phyloP scores from a whole-genome alignment of 1,140 invertebrate species.

The Chlorops oryzae region DNA sequence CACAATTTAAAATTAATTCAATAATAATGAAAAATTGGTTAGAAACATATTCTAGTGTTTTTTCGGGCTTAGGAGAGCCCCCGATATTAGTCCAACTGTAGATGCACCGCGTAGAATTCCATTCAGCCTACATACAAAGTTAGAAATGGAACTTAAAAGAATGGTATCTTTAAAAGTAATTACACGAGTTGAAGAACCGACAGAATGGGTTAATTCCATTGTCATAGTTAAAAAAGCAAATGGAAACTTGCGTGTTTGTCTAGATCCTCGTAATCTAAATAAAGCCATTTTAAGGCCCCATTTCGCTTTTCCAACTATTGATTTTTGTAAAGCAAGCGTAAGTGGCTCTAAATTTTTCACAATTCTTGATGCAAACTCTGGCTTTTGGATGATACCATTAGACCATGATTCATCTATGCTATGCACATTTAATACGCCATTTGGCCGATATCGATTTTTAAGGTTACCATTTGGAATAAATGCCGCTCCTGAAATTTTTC shows the following conservation, averaged over 20 bases:
- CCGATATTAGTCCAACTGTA: conserved; percentile 23
- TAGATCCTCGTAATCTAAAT: conserved; percentile 50
- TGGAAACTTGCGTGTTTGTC: conserved; percentile 41
- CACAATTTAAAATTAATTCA: not conserved
- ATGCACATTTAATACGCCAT: conserved; percentile 50
- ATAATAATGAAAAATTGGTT: too few relatives aligned
- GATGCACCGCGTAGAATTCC: conserved; percentile 36
- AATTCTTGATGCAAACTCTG: conserved; percentile 43
- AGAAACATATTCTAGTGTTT: not conserved
- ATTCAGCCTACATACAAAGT: conserved; percentile 26
- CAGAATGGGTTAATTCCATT: conserved; percentile 47
- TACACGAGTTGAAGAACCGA: conserved; percentile 30
- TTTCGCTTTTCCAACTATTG: conserved; percentile 45
- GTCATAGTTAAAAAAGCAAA: conserved; percentile 43
- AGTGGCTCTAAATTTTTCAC: conserved; percentile 39
- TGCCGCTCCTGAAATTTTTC: conserved; percentile 42
- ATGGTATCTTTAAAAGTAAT: conserved; percentile 34
- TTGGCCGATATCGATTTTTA: conserved; percentile 37
- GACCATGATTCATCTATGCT: conserved; percentile 34
- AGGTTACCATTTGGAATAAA: conserved; percentile 47
- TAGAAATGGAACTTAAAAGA: conserved; percentile 34
- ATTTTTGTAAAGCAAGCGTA: conserved; percentile 40
- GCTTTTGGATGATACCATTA: conserved; percentile 48
- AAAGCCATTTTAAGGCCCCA: conserved; percentile 42
- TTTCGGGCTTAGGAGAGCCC: not conserved